Evolutionary conservation across 2,113 vertebrate species (phyloP).

Genomic region (Dasyurus viverrinus): DNA sequence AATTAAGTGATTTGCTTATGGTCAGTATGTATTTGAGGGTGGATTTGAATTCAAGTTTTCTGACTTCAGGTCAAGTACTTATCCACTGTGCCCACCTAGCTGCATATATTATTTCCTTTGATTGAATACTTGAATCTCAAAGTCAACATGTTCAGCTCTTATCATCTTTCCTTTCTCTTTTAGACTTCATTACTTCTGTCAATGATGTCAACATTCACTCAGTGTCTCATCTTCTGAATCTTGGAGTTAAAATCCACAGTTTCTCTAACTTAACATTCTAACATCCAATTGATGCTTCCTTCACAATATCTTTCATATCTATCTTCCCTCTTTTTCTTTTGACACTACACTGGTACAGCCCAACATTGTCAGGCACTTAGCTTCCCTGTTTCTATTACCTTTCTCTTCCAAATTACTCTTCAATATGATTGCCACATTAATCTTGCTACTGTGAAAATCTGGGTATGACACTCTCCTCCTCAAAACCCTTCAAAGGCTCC

Average conservation of each 20-base stretch:
- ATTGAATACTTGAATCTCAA: not conserved
- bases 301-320: not conserved
- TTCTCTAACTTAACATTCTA: not conserved
- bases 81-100: not conserved
- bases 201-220: not conserved
- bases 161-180: not conserved
- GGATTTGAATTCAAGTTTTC: not conserved
- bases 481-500: not conserved
- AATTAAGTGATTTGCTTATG: no score
- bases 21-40: not conserved
- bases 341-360: not conserved
- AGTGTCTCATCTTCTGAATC: not conserved
- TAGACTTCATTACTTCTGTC: not conserved
- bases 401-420: not conserved
- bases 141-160: not conserved
- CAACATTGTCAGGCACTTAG: not conserved
- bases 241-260: not conserved
- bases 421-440: not conserved
- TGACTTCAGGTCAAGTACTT: not conserved
- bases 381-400: not conserved
- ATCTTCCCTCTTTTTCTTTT: not conserved
- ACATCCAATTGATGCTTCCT: not conserved
- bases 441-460: not conserved
- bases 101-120: not conserved
- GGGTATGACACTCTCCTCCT: not conserved